Percentiles rank a stretch among this genome's conserved stretches.
phyloP scores from a whole-genome alignment of 2,888 invertebrate genomes.

The Mermis nigrescens region DNA sequence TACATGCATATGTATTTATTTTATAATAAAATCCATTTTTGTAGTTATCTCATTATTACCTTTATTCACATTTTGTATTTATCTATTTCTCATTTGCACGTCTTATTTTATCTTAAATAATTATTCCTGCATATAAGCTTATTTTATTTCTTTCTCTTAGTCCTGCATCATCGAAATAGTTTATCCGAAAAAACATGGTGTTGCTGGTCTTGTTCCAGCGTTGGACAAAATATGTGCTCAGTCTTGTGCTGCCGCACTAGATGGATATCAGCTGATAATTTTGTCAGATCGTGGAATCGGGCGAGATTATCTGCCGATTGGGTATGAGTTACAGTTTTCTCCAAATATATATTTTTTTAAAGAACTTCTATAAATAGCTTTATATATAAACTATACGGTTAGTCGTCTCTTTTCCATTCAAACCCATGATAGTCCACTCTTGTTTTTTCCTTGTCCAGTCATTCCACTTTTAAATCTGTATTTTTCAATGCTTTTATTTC shows the following conservation, averaged over 20 bases:
- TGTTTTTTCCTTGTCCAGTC: no score
- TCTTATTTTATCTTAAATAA: constrained; percentile 1
- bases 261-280: constrained; percentile 62
- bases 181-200: constrained; percentile 54
- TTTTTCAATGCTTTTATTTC: no score
- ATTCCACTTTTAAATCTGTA: no score
- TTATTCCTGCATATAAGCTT: constrained; percentile 10
- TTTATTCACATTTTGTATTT: not conserved
- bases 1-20: no score
- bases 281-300: constrained; percentile 52
- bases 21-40: no score
- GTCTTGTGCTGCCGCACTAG: constrained; percentile 56
- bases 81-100: constrained; percentile 8
- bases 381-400: not conserved
- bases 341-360: not conserved
- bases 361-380: not conserved
- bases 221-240: constrained; percentile 57
- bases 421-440: no score
- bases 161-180: constrained; percentile 70
- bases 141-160: constrained; percentile 27
- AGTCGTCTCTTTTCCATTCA: no score
- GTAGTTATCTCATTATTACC: no score
- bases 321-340: constrained; percentile 31
- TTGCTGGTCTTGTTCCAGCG: constrained; percentile 53
- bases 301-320: constrained; percentile 36